Base-by-base conservation (phyloP, 2,888 invertebrate genomes). In the Melieria crassipennis region DNA sequence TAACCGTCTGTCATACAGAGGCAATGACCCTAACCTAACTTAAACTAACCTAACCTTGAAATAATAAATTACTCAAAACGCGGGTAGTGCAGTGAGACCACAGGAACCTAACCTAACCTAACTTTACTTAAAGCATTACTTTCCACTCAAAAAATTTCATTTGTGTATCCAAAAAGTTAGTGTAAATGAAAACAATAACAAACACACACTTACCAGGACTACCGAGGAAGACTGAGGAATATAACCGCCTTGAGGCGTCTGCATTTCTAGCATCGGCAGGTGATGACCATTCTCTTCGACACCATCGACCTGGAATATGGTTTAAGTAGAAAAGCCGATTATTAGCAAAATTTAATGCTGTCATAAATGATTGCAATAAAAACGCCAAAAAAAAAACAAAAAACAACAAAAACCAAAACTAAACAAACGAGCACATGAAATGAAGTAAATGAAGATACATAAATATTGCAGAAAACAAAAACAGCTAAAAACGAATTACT, bases 221-320 rank as follows among this genome's bases (percentile, higher is more conserved):
- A 88, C 95, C 95, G 88, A 95, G 93, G 91, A 95, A 95, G 89
- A 95, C 95, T 88, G 94, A 95, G 89, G 95, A 95, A 89, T 95
- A 95, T 80, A 92, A 89, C 85, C 95, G 92, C 89, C 95, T 92
- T 88, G 95, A 92, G 86, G 92, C 91, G 79, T 91, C 92, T 79
- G 92, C 90, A 87, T 91, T 92, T 88, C 91, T 89, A 81, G 94
- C 93, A 88, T 95, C 94, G 81, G 92, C 93, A 82, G 93, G 94
- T 81, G 93, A 93, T 80, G 93, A 94, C 95, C 95, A 95, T 88
- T 95, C 95, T 88, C 95, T 92, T 88, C 94, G 91, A 91, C 95
- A 95, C 95, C 95, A 95, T 91, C 95, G 95, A 88, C 94, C 95
- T 95, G 90, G 10, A 91, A 91, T 5, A 60, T 65, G 91, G 4